Percentiles rank a stretch among this genome's conserved stretches.
phyloP scores from a whole-genome alignment of 2,113 vertebrate genomes.

The Panthera leo region DNA sequence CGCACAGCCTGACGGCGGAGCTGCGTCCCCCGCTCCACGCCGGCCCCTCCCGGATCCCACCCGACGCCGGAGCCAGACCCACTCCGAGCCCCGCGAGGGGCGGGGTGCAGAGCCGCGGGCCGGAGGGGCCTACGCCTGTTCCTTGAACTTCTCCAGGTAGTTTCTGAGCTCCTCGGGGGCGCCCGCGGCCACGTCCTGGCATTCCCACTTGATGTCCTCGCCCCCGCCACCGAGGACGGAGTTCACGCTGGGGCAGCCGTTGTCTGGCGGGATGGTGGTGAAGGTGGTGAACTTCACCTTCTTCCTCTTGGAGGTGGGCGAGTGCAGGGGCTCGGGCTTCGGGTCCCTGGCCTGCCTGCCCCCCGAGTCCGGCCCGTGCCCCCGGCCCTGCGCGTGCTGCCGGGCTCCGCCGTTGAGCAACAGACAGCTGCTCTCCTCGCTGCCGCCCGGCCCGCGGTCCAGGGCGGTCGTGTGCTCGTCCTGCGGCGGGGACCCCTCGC shows the following conservation, averaged over 20 bases:
- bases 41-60: not conserved
- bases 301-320: conserved; percentile 93
- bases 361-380: conserved; percentile 82
- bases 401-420: conserved; percentile 88
- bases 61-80: conserved; percentile 38
- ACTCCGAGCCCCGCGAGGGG: conserved; percentile 88
- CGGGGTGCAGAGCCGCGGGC: conserved; percentile 79
- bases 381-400: conserved; percentile 87
- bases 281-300: conserved; percentile 96
- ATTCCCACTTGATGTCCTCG: conserved; percentile 95
- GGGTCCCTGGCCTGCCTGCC: conserved; percentile 83
- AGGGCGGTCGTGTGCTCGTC: conserved; percentile 91
- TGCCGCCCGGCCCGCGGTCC: conserved; percentile 86
- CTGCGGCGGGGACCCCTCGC: conserved; percentile 85
- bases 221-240: conserved; percentile 86
- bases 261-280: conserved; percentile 90
- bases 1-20: not conserved
- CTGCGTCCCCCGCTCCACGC: rapidly evolving
- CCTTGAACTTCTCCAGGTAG: conserved; percentile 92
- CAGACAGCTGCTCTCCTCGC: conserved; percentile 87
- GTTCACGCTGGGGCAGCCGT: conserved; percentile 87
- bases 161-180: conserved; percentile 90
- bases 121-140: conserved; percentile 81
- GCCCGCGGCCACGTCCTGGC: conserved; percentile 89
- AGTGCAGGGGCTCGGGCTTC: conserved; percentile 86